Conservation (phyloP, 2,888 invertebrate genomes). For the Caenorhabditis afra region DNA sequence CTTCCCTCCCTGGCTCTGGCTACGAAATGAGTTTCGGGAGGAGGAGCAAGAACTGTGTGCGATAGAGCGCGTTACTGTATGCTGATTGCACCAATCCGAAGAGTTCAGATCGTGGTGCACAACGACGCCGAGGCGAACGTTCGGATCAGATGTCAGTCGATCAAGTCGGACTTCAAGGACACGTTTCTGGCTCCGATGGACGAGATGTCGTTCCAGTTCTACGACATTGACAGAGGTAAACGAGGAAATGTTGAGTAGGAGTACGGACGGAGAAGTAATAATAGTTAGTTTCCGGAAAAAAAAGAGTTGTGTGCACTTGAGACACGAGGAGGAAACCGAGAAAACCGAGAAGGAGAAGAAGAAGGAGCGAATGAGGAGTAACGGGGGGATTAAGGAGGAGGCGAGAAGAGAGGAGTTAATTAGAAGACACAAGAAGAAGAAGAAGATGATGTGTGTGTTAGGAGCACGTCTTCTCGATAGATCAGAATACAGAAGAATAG, state of each 20-base stretch:
- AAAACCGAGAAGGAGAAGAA: slow-evolving; percentile 36
- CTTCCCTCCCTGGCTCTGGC: too few species aligned
- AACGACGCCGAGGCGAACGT: slow-evolving; percentile 67
- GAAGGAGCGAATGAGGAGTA: neutral
- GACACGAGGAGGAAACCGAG: neutral
- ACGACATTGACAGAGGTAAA: slow-evolving; percentile 67
- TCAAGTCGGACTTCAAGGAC: slow-evolving; percentile 62
- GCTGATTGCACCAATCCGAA: too few species aligned
- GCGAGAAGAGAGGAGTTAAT: slow-evolving; percentile 52
- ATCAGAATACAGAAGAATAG: too few species aligned
- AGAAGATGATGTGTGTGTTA: slow-evolving; percentile 46
- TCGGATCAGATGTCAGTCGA: slow-evolving; percentile 64
- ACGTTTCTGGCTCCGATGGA: slow-evolving; percentile 56
- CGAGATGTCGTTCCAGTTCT: slow-evolving; percentile 64
- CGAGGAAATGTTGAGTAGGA: neutral
- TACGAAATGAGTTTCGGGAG: slow-evolving; percentile 6
- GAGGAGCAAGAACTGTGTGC: neutral
- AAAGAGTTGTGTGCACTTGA: slow-evolving; percentile 21
- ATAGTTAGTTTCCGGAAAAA: slow-evolving; percentile 2
- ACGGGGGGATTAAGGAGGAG: slow-evolving; percentile 33
- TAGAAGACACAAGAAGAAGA: slow-evolving; percentile 32
- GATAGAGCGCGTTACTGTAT: too few species aligned
- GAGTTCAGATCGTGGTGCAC: slow-evolving; percentile 58
- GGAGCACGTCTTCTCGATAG: neutral
- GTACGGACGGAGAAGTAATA: slow-evolving; percentile 1